Evolutionary conservation across 1,140 invertebrate genomes (phyloP).

Genomic region (Drosophila tani): DNA sequence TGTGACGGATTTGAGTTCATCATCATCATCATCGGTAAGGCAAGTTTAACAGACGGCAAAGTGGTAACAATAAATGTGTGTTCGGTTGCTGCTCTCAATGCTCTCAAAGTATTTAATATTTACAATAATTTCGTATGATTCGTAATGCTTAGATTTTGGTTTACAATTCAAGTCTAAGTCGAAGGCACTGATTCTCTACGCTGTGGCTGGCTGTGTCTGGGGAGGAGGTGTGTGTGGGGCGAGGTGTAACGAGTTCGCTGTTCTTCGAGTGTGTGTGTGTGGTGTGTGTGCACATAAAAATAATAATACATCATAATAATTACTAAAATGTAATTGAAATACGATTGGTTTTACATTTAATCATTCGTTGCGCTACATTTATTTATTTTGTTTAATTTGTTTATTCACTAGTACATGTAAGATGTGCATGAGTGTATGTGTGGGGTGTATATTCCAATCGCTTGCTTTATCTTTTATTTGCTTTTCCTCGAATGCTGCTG

Average conservation of each 20-base stretch:
- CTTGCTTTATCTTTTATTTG: constrained; percentile 23
- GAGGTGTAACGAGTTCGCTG: constrained; percentile 76
- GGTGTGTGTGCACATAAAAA: constrained; percentile 64
- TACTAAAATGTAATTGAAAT: constrained; percentile 81
- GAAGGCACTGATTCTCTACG: constrained; percentile 74
- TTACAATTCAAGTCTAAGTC: constrained; percentile 73
- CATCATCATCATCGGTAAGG: constrained; percentile 60
- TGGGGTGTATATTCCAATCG: constrained; percentile 16
- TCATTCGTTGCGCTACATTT: constrained; percentile 49
- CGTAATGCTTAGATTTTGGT: constrained; percentile 55
- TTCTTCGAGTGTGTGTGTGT: constrained; percentile 38
- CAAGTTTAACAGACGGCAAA: constrained; percentile 74
- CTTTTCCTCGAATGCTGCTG: constrained; percentile 45
- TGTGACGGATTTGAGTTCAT: constrained; percentile 66
- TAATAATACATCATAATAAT: constrained; percentile 80
- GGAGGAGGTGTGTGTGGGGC: constrained; percentile 35
- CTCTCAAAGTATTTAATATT: constrained; percentile 25
- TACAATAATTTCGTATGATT: constrained; percentile 40
- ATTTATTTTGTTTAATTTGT: constrained; percentile 49
- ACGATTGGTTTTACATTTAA: constrained; percentile 58
- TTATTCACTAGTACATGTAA: constrained; percentile 73
- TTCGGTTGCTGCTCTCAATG: constrained; percentile 57
- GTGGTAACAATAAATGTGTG: constrained; percentile 44
- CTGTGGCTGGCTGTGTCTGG: constrained; percentile 26
- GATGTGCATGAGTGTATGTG: constrained; percentile 56